Conservation (phyloP, 2,113 vertebrate genomes). For the Tragelaphus strepsiceros region DNA sequence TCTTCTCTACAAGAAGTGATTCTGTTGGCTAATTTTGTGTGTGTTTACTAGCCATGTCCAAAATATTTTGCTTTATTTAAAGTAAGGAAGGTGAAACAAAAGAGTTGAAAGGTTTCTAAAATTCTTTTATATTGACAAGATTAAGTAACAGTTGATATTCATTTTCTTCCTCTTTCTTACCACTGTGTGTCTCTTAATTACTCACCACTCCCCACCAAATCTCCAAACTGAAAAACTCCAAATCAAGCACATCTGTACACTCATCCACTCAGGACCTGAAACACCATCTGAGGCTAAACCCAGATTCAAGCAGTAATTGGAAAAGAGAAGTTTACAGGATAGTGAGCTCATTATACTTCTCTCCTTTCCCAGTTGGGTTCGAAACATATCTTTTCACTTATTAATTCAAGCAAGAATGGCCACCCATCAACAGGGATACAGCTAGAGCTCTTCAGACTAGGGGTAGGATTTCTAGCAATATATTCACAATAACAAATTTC, state of each 20-base stretch:
- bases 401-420: neutral
- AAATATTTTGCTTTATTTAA: neutral
- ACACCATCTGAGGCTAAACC: neutral
- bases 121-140: neutral
- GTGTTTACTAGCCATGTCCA: neutral
- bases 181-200: neutral
- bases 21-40: neutral
- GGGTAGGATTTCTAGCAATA: neutral
- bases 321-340: neutral
- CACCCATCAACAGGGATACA: neutral
- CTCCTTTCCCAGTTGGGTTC: neutral
- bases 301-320: neutral
- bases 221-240: neutral
- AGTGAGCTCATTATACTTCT: neutral
- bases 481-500: constrained; percentile 18
- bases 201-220: neutral
- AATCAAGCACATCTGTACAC: neutral
- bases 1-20: neutral
- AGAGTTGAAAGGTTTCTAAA: neutral
- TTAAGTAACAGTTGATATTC: neutral
- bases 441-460: neutral
- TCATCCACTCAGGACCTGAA: neutral
- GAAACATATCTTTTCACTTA: constrained; percentile 6
- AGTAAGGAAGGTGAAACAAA: neutral
- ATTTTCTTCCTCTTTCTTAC: neutral